Evolutionary conservation across 2,113 vertebrate genomes (phyloP).

Genomic region (Columba livia): DNA sequence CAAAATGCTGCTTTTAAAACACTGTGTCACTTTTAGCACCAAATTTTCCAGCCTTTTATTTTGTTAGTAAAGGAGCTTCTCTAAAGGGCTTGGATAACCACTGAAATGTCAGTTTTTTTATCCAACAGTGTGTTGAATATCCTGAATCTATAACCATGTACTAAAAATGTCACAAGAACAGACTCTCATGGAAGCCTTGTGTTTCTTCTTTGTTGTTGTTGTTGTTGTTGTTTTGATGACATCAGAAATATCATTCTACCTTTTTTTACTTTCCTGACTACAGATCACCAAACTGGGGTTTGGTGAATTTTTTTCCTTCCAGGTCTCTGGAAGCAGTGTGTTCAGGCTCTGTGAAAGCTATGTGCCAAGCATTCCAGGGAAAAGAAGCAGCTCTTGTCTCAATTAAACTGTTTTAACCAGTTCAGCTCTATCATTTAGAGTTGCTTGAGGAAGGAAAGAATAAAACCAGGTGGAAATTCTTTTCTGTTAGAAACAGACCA

Average conservation of each 20-base stretch:
- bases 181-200: neutral
- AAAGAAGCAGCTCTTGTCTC: neutral
- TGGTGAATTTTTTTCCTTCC: neutral
- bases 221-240: neutral
- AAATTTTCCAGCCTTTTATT: neutral
- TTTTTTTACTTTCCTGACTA: neutral
- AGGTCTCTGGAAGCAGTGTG: accelerated
- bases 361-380: neutral
- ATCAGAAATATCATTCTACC: neutral
- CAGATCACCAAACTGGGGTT: neutral
- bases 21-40: neutral
- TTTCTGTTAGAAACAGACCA: neutral
- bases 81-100: neutral
- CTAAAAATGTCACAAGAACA: neutral
- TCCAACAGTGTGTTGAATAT: neutral
- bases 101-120: neutral
- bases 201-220: neutral
- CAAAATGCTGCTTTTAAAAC: neutral
- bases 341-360: neutral
- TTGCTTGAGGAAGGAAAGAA: neutral
- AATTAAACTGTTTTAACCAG: neutral
- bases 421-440: neutral
- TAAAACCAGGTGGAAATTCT: neutral
- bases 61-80: neutral
- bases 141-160: neutral